Base-by-base conservation (phyloP, 2,113 vertebrate genomes). In the Meriones unguiculatus region DNA sequence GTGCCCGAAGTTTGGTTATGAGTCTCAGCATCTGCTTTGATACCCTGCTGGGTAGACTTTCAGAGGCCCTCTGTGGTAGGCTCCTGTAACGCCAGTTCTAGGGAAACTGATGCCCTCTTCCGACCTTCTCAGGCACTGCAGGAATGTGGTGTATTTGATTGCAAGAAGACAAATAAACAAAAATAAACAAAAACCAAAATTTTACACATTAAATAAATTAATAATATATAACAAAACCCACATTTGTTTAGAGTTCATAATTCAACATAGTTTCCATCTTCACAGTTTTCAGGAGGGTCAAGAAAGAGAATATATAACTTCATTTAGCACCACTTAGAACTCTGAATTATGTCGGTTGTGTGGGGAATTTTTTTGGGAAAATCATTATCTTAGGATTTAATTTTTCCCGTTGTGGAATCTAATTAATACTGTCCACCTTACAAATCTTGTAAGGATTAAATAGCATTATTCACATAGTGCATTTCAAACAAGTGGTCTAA, bases 271-370 rank as follows among this genome's bases (percentile, higher is more conserved):
- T 54, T 95, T 20, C 30, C 2, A 78, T 30, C 59, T 70, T 17
- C 32, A 52, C 25, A 67, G 87, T 54, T 95, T 20, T 30, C 1
- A 78, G 20, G 11, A 28, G 13, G n/a, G 11, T 46, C 94, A 22
- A 85, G 22, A 86, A 59, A 70, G 22, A 80, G 22, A 70, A 54
- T 1, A 35, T 11, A 3, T 59, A 59, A 41, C 20, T 89, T 70
- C 65, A 10, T 15, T 25, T 69, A 15, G 35, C 80, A 41, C 75
- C 38, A 69, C 17, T 93, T 41, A 72, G 50, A 67, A 69, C 57
- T 93, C 46, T 91, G 57, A 95, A 78, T 41, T 89, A 20, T 76
- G 78, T 22, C 76, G 92, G 13, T 81, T 70, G 30, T 76, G 22
- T 65, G 25, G 20, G 4, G 14, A 14, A 57, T 35, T 91, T 32